Evolutionary conservation across 2,113 vertebrate genomes (phyloP).

Genomic region (Callipepla californica): DNA sequence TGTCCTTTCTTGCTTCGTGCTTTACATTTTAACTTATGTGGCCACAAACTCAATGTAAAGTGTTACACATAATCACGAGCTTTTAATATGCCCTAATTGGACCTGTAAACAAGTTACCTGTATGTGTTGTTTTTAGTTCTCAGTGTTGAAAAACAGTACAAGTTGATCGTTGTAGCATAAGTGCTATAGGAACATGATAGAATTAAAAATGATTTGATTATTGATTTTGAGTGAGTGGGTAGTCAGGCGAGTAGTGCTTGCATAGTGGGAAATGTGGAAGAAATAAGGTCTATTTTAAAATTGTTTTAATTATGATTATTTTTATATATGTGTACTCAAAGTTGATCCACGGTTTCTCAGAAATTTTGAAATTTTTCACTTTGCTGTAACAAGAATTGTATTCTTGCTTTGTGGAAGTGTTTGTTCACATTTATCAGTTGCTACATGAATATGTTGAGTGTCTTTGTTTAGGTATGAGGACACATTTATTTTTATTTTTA

Average conservation of each 20-base stretch:
- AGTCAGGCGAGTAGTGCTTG: neutral
- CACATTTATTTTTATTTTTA: neutral
- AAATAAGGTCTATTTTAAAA: neutral
- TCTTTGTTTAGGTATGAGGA: neutral
- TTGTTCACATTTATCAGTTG: neutral
- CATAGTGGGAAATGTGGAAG: neutral
- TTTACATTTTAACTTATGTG: neutral
- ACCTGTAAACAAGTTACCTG: neutral
- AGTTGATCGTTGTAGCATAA: neutral
- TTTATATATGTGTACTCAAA: neutral
- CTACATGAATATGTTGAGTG: neutral
- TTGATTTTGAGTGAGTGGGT: neutral
- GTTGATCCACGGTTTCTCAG: neutral
- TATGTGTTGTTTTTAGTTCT: neutral
- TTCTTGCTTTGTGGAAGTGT: neutral
- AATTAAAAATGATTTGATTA: neutral
- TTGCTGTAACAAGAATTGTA: neutral
- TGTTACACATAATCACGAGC: neutral
- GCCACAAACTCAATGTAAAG: neutral
- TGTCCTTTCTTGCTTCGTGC: neutral
- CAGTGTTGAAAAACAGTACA: neutral
- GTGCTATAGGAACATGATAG: neutral
- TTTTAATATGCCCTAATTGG: neutral
- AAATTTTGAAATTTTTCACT: neutral
- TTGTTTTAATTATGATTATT: neutral